Percentiles rank a stretch among this genome's conserved stretches.
Conservation (phyloP, 2,113 vertebrate species). For the Eubucco bourcierii region DNA sequence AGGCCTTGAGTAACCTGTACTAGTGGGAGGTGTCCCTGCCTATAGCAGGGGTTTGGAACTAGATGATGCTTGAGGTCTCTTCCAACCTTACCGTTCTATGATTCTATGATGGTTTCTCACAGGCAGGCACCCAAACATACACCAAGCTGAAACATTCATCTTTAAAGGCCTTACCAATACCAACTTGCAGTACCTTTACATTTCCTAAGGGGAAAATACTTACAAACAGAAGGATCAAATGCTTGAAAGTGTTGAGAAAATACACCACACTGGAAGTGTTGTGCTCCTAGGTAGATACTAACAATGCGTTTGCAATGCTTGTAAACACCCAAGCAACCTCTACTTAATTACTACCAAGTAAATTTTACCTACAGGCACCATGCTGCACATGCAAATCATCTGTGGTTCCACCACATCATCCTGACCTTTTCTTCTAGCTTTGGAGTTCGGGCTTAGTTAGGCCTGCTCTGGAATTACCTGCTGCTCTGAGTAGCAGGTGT, state of each 20-base stretch:
- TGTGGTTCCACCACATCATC: not conserved
- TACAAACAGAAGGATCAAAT: not conserved
- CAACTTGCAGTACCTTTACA: not conserved
- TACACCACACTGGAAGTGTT: not conserved
- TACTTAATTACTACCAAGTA: not conserved
- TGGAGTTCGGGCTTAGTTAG: not conserved
- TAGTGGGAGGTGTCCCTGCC: no score
- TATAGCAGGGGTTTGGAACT: no score
- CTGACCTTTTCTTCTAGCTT: not conserved
- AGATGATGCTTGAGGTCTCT: no score
- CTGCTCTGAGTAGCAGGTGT: not conserved
- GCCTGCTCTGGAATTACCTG: no score
- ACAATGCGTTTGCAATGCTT: not conserved
- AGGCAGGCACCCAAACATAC: no score
- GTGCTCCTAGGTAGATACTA: not conserved
- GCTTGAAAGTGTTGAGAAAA: not conserved
- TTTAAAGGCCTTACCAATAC: not conserved
- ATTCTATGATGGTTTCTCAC: not conserved
- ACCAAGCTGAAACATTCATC: not conserved
- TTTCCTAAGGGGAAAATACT: not conserved
- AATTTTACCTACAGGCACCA: not conserved
- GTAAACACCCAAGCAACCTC: not conserved
- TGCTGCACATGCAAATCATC: not conserved
- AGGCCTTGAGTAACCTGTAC: no score
- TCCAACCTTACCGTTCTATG: no score